Percentiles rank a stretch among this genome's conserved stretches.
Evolutionary conservation across 1,140 invertebrate genomes (phyloP).

Genomic region (Heliconius melpomene): DNA sequence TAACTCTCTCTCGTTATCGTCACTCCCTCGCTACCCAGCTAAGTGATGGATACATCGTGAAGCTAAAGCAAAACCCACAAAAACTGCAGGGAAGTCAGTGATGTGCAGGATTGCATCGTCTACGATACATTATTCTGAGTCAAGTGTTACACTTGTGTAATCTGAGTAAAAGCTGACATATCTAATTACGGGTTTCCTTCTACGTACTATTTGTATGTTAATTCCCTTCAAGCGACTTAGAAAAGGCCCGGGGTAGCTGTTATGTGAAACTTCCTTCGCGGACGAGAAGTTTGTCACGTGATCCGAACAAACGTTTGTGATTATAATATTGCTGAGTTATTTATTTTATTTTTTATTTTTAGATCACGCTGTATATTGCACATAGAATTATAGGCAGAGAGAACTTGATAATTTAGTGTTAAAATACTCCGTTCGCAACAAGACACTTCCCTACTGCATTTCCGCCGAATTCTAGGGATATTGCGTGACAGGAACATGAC

Average conservation of each 20-base stretch:
- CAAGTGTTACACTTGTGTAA: constrained; percentile 40
- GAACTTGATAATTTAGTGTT: neutral
- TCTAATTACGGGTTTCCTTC: constrained; percentile 40
- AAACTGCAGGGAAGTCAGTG: neutral
- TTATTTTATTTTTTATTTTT: no score
- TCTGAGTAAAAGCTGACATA: constrained; percentile 52
- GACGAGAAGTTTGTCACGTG: neutral
- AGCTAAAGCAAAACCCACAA: no score
- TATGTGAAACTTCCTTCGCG: constrained; percentile 16
- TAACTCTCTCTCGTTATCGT: no score
- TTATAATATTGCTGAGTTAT: neutral
- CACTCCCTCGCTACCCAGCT: no score
- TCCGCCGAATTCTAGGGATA: no score
- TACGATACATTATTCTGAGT: constrained; percentile 33
- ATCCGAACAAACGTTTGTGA: constrained; percentile 2
- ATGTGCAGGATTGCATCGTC: constrained; percentile 17
- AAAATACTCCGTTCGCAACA: no score
- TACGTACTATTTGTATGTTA: constrained; percentile 57
- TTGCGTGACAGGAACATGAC: no score
- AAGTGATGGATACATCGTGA: no score
- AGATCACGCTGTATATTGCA: no score
- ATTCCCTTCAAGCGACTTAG: constrained; percentile 39
- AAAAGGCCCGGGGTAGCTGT: constrained; percentile 17
- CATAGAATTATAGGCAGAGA: no score
- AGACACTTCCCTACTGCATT: no score